Base-by-base conservation (phyloP, 2,113 vertebrate species). In the Osmerus mordax region DNA sequence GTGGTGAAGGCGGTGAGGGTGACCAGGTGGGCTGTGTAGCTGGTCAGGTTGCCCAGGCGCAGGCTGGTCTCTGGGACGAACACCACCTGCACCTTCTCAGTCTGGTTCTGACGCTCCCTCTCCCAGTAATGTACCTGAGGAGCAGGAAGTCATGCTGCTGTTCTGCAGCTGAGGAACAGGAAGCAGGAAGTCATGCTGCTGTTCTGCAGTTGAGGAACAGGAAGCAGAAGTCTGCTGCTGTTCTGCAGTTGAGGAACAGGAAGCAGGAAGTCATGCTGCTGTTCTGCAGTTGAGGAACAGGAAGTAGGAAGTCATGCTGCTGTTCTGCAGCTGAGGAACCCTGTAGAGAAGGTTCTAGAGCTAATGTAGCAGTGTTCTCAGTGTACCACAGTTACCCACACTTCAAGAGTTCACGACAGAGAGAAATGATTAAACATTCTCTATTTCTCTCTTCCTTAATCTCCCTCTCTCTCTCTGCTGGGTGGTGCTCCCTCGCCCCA, bases 81-180 rank as follows among this genome's bases (percentile, higher is more conserved):
- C 15, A 97, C 92, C 23, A 96, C 93, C 77, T 94, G 95, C 86
- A 96, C 87, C 65, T 94, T 97, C 87, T 97, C 95, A 0, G 92
- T 96, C 62, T 94, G 92, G 1, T 99, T 99, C 85, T 91, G 94
- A 69, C 78, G 51, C 36, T 93, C 93, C 0, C 88, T 89, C 88
- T 98, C 94, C 95, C 95, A 96, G 90, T 96, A 97, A 83, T 96
- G 94, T 65, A 98, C 90, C 97, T 98, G 84, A n/a, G 76, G 68
- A 47, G 21, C 21, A 21, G 21, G 21, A 21, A 21, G 21, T 21
- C 21, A 21, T 21, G 21, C 21, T 21, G 21, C 21, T 21, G 21
- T 21, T 21, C 21, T 21, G 21, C 21, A 21, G 21, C 21, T 21
- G 21, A 21, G 21, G 21, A 21, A 21, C 21, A 21, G 21, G 21